Evolutionary conservation across 2,797 vertebrate species (phyloP).

Genomic region (Sebastes itinus): DNA sequence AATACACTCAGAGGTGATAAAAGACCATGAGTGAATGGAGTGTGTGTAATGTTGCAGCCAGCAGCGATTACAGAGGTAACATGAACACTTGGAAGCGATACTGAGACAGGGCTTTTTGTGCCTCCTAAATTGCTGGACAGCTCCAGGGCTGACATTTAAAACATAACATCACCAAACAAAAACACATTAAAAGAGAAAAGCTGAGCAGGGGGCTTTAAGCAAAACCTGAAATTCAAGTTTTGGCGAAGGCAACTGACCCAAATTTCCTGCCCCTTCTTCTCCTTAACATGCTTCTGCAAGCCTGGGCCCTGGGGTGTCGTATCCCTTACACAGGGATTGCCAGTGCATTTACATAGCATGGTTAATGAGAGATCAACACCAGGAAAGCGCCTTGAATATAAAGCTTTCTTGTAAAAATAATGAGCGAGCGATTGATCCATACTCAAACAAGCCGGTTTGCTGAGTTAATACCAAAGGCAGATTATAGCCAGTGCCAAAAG

Average conservation of each 20-base stretch:
- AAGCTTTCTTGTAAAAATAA: constrained; percentile 87
- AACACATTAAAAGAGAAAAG: constrained; percentile 80
- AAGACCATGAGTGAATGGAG: constrained; percentile 67
- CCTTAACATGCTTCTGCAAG: constrained; percentile 81
- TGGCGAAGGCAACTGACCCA: constrained; percentile 84
- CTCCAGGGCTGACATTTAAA: constrained; percentile 84
- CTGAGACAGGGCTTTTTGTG: constrained; percentile 75
- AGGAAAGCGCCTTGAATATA: constrained; percentile 81
- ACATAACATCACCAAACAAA: constrained; percentile 82
- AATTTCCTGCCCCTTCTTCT: constrained; percentile 82
- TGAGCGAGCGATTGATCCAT: constrained; percentile 87
- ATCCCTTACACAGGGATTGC: constrained; percentile 83
- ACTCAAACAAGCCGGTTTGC: constrained; percentile 87
- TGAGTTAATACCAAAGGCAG: constrained; percentile 88
- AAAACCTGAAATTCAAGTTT: constrained; percentile 84
- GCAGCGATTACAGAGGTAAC: constrained; percentile 78
- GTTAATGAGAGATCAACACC: constrained; percentile 88
- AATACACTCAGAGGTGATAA: constrained; percentile 61
- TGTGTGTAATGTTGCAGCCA: constrained; percentile 77
- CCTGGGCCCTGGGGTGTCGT: constrained; percentile 77
- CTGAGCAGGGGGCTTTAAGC: constrained; percentile 74
- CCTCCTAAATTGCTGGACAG: constrained; percentile 79
- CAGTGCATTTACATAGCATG: constrained; percentile 84
- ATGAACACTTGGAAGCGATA: constrained; percentile 78
- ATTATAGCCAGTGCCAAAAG: constrained; percentile 86